Percentiles rank a stretch among this genome's conserved stretches.
Evolutionary conservation across 2,888 invertebrate species (phyloP).

Genomic region (Pyrrhosoma nymphula): DNA sequence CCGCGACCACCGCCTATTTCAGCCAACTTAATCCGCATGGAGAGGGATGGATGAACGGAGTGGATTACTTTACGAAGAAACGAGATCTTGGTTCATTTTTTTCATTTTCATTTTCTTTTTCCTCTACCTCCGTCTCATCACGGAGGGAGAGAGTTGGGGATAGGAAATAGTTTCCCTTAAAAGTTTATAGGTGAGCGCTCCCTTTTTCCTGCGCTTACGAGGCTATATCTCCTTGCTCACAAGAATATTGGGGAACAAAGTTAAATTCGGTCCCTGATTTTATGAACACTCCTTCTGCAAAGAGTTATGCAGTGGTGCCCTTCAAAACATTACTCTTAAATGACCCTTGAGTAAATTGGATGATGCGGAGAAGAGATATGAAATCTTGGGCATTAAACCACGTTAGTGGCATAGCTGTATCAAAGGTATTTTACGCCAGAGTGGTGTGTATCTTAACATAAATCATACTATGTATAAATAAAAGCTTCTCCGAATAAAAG

Average conservation of each 20-base stretch:
- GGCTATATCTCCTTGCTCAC: not conserved
- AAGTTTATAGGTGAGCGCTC: not conserved
- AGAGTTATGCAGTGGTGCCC: not conserved
- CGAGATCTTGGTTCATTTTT: not conserved
- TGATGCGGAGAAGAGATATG: not conserved
- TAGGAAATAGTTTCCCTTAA: conserved; percentile 1
- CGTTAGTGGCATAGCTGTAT: no score
- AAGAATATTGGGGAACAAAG: not conserved
- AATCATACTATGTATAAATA: no score
- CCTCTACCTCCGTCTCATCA: not conserved
- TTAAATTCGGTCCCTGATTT: not conserved
- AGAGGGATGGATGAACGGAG: not conserved
- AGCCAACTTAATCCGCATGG: not conserved
- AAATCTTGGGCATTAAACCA: not conserved
- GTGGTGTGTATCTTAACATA: no score
- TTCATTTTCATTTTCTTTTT: not conserved
- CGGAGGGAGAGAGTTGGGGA: not conserved
- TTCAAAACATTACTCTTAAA: not conserved
- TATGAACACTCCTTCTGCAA: not conserved
- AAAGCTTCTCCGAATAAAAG: no score
- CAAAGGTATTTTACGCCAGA: no score
- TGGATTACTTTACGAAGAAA: not conserved
- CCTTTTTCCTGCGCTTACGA: not conserved
- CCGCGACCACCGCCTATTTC: not conserved
- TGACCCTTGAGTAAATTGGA: not conserved